These are phyloP conservation scores for Bufotes viridis DNA, from an alignment of 2,797 vertebrate genomes.

Conservation along the genomic window DNA sequence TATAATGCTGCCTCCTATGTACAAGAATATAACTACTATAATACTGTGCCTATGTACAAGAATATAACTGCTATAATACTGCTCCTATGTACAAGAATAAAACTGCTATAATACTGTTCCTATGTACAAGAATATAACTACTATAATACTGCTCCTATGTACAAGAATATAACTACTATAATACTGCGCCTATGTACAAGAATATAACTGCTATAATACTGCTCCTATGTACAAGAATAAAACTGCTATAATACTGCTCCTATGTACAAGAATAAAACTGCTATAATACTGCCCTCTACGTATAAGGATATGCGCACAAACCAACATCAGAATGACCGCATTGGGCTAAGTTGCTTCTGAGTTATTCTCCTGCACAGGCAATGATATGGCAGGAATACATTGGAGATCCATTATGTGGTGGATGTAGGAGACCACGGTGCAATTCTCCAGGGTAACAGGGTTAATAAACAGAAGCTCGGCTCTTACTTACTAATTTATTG, in stretches of 20 bases:
- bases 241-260: not conserved
- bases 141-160: not conserved
- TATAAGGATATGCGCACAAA: too few species aligned
- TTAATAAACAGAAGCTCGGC: constrained; percentile 72
- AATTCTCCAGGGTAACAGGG: not conserved
- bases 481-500: constrained; percentile 72
- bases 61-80: constrained; percentile 8
- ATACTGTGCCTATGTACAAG: too few species aligned
- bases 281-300: too few species aligned
- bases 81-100: not conserved
- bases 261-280: too few species aligned
- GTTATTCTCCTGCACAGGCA: not conserved
- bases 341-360: not conserved
- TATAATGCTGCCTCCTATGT: not conserved
- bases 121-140: not conserved
- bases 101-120: constrained; percentile 1
- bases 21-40: too few species aligned
- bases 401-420: not conserved
- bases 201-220: not conserved
- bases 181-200: not conserved
- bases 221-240: not conserved
- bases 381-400: not conserved
- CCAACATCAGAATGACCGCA: too few species aligned
- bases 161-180: constrained; percentile 17
- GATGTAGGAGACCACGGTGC: not conserved